Evolutionary conservation across 2,888 invertebrate genomes (phyloP), one percentile per base, ranked within the genome.

Genomic region (Scaptomyza flava): DNA sequence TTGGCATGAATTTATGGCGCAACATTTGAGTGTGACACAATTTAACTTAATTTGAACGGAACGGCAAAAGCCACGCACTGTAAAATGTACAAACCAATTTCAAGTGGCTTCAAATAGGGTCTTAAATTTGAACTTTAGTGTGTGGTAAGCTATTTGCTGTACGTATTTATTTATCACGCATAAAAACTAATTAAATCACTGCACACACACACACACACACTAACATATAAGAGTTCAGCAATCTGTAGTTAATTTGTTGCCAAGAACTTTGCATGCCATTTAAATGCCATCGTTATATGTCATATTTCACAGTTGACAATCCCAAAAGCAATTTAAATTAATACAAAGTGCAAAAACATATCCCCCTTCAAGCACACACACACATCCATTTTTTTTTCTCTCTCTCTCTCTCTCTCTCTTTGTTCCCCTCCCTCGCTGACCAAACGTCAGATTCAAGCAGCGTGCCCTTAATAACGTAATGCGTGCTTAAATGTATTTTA

Each of bases 1-100:
- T 73, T 67, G 72, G 87, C 79, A 65, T 66, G 63, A 85, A 87
- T 87, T 85, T 85, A 87, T 85, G 81, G 81, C 70, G 64, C 82
- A 81, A 84, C 89, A 82, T 88, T 89, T 87, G 89, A 89, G 85
- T 87, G 89, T 89, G 90, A 88, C 89, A 89, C 83, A 90, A 89
- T 90, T 90, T 89, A 87, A 87, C 80, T 89, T 88, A 88, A 88
- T 89, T 89, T 85, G 85, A 67, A 17, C 76, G 68, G 72, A 84
- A 68, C 52, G 63, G 66, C 70, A 72, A 45, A 65, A 61, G 60
- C 59, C 63, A 68, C 68, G 57, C 48, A 65, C 69, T 43, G 62
- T 51, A 33, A 63, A 63, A 51, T 31, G 50, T 50, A 50, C 48
- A 12, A 43, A 36, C 34, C 61, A 61, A 50, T 61, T 63, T 34